phyloP scores from a whole-genome alignment of 1,140 invertebrate species.

The Heliothis virescens region DNA sequence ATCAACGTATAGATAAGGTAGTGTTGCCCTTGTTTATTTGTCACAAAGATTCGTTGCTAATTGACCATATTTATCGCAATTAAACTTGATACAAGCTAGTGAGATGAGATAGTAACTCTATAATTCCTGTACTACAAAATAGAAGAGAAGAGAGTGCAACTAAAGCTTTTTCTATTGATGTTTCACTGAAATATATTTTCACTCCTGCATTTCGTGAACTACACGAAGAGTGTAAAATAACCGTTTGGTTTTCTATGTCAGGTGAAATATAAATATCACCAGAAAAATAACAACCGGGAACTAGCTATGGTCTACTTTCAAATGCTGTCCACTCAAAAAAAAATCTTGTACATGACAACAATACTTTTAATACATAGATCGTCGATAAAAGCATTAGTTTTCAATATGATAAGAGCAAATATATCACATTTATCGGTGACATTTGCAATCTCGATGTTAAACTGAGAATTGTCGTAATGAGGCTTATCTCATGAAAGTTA shows the following conservation, averaged over 20 bases:
- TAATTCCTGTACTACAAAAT: background rate
- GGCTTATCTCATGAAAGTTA: slow-evolving; percentile 30
- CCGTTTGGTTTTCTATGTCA: too few relatives aligned
- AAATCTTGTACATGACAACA: background rate
- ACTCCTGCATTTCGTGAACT: too few relatives aligned
- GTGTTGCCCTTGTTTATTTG: too few relatives aligned
- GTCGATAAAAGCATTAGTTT: slow-evolving; percentile 22
- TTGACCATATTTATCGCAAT: too few relatives aligned
- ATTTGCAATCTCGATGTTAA: slow-evolving; percentile 21
- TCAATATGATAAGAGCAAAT: slow-evolving; percentile 15
- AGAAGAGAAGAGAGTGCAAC: too few relatives aligned
- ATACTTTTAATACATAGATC: background rate
- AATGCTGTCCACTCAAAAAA: background rate
- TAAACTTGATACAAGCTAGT: too few relatives aligned
- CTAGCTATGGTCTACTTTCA: background rate
- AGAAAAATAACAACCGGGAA: background rate
- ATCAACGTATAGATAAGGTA: too few relatives aligned
- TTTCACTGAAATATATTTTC: too few relatives aligned
- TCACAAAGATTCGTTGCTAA: too few relatives aligned
- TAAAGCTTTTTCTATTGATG: too few relatives aligned
- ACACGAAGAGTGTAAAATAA: too few relatives aligned
- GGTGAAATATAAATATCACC: background rate
- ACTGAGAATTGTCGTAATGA: slow-evolving; percentile 32
- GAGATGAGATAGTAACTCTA: too few relatives aligned
- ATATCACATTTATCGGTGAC: slow-evolving; percentile 28